A percentile compares a stretch with the other conserved stretches of the same genome.
These are phyloP conservation scores for Euplexia lucipara DNA, from an alignment of 2,888 invertebrate genomes.

Conservation along the genomic window DNA sequence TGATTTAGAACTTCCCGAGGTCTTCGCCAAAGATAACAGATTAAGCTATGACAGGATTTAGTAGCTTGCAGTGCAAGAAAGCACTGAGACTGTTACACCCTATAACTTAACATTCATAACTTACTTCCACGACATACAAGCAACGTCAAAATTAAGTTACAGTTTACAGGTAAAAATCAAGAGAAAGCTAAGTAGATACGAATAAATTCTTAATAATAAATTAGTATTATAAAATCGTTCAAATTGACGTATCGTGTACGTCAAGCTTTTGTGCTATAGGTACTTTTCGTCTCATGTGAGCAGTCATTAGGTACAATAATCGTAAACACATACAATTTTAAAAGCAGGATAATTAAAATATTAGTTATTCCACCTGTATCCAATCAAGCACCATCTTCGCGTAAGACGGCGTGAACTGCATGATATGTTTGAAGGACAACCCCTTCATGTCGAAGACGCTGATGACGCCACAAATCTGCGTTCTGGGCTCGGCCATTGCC, in stretches of 20 bases:
- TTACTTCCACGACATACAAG: neutral
- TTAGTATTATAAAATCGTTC: too few species aligned
- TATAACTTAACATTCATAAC: too few species aligned
- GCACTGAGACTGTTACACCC: too few species aligned
- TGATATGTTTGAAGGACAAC: conserved; percentile 93
- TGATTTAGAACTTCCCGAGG: neutral
- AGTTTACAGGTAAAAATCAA: too few species aligned
- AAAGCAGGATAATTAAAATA: too few species aligned
- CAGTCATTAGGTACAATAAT: neutral
- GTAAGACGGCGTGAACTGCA: conserved; percentile 95
- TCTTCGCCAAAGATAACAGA: neutral
- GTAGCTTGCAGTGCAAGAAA: neutral
- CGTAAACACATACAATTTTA: too few species aligned
- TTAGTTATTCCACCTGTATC: conserved; percentile 93
- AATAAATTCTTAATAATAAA: too few species aligned
- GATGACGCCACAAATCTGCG: conserved; percentile 94
- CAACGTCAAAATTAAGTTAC: too few species aligned
- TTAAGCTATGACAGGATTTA: neutral
- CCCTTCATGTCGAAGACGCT: conserved; percentile 95
- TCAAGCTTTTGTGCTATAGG: too few species aligned
- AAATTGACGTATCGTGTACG: too few species aligned
- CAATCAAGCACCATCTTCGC: conserved; percentile 94
- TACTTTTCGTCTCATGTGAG: neutral
- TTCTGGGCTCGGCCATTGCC: conserved; percentile 94
- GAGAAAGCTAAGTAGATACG: too few species aligned